Base-by-base conservation (phyloP, 1,140 invertebrate species). In the Drosophila lacertosa region DNA sequence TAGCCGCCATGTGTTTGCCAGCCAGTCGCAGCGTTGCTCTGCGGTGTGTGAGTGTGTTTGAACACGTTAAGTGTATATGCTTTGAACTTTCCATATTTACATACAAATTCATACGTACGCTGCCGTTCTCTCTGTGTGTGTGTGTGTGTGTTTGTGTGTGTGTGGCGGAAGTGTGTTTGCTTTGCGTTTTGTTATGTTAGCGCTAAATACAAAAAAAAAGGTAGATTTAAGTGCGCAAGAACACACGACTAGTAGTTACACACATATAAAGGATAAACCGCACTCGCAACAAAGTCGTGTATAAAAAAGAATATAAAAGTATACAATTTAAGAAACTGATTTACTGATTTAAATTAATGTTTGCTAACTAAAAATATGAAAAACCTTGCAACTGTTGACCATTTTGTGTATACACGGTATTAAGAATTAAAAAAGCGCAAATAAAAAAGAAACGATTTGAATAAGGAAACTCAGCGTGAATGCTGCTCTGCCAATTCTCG, bases 51-150 rank as follows among this genome's bases (percentile, higher is more conserved):
- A 7, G 4, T 29, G 22, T 84, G 73, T 86, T 80, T 81, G 62
- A 81, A 74, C 53, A 74, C 74, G 69, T 64, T 88, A 88, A 81
- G 77, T 88, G 77, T 77, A 55, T 88, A 69, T 86, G 82, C 81
- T 86, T 86, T 86, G 77, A 86, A 86, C 77, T 84, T 86, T 84
- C 77, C 63, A 83, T 75, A 84, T 83, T 83, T 79, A 63, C 75
- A 84, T 75, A 84, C 75, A 79, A 75, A 72, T n/a, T n/a, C n/a
- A n/a, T 72, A 63, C 59, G 58, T 57, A 58, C 22, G 50, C 60
- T 66, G 33, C 18, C n/a, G n/a, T n/a, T n/a, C 20, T 6, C n/a
- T 47, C 24, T 45, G 15, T 70, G 4, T 4, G 26, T 18, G 24
- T 44, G 35, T 33, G 33, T 35, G 18, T 10, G 22, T 29, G 33